These are phyloP conservation scores for Neoitamus cyanurus DNA, from an alignment of 2,888 invertebrate genomes.

Conservation along the genomic window DNA sequence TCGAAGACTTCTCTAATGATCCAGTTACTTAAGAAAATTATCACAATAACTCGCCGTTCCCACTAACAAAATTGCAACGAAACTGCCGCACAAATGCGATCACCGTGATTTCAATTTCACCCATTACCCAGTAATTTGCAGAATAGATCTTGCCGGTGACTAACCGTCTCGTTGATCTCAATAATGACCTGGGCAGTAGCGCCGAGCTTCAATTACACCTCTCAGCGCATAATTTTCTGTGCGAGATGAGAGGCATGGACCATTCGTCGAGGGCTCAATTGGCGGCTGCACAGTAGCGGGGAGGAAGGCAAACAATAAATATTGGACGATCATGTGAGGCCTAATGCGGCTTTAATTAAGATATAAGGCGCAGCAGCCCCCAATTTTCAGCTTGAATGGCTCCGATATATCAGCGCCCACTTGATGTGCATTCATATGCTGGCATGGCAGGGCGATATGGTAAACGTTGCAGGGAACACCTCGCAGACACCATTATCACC, in stretches of 20 bases:
- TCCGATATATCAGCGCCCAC: slow-evolving; percentile 13
- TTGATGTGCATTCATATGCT: background rate
- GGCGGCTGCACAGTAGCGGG: slow-evolving; percentile 5
- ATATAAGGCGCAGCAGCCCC: slow-evolving; percentile 5
- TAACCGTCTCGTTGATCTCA: slow-evolving; percentile 34
- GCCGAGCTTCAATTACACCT: slow-evolving; percentile 23
- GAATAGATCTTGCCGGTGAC: background rate
- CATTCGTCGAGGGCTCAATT: background rate
- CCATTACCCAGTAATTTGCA: slow-evolving; percentile 18
- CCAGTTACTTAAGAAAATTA: background rate
- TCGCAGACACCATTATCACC: slow-evolving; percentile 24
- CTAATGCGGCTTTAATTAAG: slow-evolving; percentile 20
- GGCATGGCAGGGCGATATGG: slow-evolving; percentile 3
- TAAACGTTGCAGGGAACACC: background rate
- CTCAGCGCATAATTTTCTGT: background rate
- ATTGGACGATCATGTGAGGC: background rate
- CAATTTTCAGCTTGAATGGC: slow-evolving; percentile 32
- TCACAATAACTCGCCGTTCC: background rate
- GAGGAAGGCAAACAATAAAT: slow-evolving; percentile 8
- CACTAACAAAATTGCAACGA: background rate
- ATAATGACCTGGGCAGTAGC: slow-evolving; percentile 35
- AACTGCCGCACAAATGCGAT: background rate
- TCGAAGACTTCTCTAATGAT: background rate
- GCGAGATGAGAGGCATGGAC: background rate
- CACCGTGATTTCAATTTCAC: background rate